These are phyloP conservation scores for Hydrophis major DNA, from an alignment of 2,797 vertebrate genomes.

Conservation along the genomic window DNA sequence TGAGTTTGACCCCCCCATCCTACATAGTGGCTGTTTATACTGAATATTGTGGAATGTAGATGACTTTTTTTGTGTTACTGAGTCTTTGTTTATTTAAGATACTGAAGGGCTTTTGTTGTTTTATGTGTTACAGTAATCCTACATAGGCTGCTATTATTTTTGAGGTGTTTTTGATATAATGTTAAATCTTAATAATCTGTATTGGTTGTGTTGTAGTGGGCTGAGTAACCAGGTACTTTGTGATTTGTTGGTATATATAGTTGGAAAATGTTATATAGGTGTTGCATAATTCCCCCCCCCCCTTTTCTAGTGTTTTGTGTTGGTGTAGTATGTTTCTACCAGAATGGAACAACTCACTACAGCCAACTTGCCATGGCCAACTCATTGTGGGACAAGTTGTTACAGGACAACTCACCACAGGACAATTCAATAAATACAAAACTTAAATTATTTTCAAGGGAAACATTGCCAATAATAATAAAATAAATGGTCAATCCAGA, in stretches of 20 bases:
- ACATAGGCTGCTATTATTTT: background rate
- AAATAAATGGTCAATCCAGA: background rate
- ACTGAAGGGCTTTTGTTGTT: background rate
- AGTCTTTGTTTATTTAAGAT: background rate
- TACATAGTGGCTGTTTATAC: background rate
- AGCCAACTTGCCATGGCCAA: background rate
- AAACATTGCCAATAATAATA: background rate
- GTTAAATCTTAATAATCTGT: background rate
- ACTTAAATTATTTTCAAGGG: background rate
- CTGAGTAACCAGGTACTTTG: background rate
- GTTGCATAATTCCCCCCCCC: background rate
- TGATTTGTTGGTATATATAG: background rate
- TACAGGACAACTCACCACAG: too few species aligned
- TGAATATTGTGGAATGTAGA: background rate
- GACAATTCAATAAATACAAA: background rate
- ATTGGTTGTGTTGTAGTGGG: background rate
- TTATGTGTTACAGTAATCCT: background rate
- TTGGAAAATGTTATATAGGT: background rate
- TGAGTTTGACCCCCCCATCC: too few species aligned
- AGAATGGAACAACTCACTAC: background rate
- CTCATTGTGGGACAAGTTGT: background rate
- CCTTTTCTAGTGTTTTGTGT: background rate
- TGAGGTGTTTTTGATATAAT: background rate
- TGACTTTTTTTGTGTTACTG: background rate
- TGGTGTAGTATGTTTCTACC: background rate